A percentile compares a stretch with the other conserved stretches of the same genome.
Evolutionary conservation across 2,797 vertebrate genomes (phyloP).

Genomic region (Phalanger gymnotis): DNA sequence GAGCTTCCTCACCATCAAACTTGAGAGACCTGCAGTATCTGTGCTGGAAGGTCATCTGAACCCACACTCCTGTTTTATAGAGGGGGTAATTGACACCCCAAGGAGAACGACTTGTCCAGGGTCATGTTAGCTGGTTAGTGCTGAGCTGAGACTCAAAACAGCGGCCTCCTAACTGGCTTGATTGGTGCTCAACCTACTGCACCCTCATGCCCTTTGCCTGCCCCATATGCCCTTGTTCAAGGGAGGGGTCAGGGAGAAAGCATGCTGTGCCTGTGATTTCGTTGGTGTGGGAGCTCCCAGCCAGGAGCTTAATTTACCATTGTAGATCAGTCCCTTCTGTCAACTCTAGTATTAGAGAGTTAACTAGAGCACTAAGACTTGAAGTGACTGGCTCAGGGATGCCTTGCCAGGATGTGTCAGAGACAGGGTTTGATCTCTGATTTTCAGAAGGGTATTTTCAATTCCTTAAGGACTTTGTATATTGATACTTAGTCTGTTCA

Average conservation of each 20-base stretch:
- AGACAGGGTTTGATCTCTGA: neutral
- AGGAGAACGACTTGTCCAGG: neutral
- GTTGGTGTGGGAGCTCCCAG: neutral
- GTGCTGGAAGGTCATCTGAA: neutral
- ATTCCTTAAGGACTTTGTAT: conserved; percentile 41
- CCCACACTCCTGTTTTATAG: neutral
- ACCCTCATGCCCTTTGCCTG: neutral
- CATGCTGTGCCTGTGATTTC: neutral
- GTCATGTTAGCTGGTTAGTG: neutral
- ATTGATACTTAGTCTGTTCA: conserved; percentile 30
- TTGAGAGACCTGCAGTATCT: neutral
- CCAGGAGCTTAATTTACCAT: neutral
- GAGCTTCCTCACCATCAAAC: neutral
- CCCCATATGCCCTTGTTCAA: neutral
- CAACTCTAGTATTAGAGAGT: neutral
- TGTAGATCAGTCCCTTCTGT: neutral
- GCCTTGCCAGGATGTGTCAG: neutral
- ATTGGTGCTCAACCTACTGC: neutral
- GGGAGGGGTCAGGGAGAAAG: neutral
- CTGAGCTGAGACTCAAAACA: neutral
- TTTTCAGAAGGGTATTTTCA: conserved; percentile 29
- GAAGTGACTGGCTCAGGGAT: neutral
- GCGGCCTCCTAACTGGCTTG: neutral
- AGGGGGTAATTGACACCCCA: neutral
- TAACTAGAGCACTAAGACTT: neutral